phyloP scores from a whole-genome alignment of 2,888 invertebrate genomes.

The Ceraclea dissimilis region DNA sequence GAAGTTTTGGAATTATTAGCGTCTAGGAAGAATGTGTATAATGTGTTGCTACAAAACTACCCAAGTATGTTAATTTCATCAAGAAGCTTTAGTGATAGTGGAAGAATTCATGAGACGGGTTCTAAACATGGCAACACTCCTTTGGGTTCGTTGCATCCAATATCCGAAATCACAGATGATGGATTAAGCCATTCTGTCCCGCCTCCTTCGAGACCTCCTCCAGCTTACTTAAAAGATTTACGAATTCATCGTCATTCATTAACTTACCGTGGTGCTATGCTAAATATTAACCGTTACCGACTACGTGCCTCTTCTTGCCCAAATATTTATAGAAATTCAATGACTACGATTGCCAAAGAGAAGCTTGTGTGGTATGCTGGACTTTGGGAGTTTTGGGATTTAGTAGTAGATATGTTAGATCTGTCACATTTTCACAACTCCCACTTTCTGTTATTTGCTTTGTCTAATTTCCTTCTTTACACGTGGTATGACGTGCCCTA shows the following conservation, averaged over 20 bases:
- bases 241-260: slow-evolving; percentile 69
- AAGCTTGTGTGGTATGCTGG: slow-evolving; percentile 68
- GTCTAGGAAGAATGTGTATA: slow-evolving; percentile 61
- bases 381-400: slow-evolving; percentile 69
- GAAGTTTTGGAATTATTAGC: slow-evolving; percentile 70
- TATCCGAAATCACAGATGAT: slow-evolving; percentile 37
- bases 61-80: slow-evolving; percentile 65
- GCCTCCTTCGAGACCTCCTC: slow-evolving; percentile 44
- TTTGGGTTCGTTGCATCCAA: slow-evolving; percentile 40
- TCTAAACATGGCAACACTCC: slow-evolving; percentile 30
- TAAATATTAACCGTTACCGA: slow-evolving; percentile 73
- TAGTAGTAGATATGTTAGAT: slow-evolving; percentile 70
- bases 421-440: slow-evolving; percentile 71
- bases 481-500: slow-evolving; percentile 93
- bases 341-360: slow-evolving; percentile 78
- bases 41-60: slow-evolving; percentile 65
- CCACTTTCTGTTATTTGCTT: slow-evolving; percentile 68
- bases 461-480: slow-evolving; percentile 85
- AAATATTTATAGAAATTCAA: slow-evolving; percentile 79
- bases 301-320: slow-evolving; percentile 83
- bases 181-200: slow-evolving; percentile 37
- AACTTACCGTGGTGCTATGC: slow-evolving; percentile 79
- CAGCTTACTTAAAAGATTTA: slow-evolving; percentile 66
- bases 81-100: slow-evolving; percentile 63
- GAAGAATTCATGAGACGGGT: slow-evolving; percentile 36